Percentiles rank a stretch among this genome's conserved stretches.
These are phyloP conservation scores for Pentalonia nigronervosa DNA, from an alignment of 1,140 invertebrate genomes.

Conservation along the genomic window DNA sequence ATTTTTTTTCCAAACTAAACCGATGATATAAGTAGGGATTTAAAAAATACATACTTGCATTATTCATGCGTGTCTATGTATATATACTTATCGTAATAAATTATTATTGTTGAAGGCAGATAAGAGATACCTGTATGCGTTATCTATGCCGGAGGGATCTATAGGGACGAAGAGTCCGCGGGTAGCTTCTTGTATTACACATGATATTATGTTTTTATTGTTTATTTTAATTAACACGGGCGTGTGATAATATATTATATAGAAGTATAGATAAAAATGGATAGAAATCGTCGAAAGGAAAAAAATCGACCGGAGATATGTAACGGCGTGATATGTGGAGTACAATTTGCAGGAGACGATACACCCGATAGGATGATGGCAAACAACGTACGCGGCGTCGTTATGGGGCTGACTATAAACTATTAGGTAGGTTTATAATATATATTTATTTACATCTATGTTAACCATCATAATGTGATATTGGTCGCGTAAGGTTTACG, in stretches of 20 bases:
- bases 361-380: not conserved
- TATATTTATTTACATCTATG: not conserved
- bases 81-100: no score
- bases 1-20: not conserved
- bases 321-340: constrained; percentile 43
- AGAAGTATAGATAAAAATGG: not conserved
- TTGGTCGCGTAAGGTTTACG: not conserved
- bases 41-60: no score
- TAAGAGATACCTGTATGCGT: no score
- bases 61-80: no score
- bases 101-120: no score
- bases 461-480: not conserved
- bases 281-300: not conserved
- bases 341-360: not conserved
- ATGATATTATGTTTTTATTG: no score
- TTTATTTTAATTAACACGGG: not conserved
- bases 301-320: constrained; percentile 30
- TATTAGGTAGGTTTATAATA: not conserved
- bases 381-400: not conserved
- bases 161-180: not conserved
- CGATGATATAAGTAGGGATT: no score
- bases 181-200: not conserved
- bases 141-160: no score
- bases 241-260: not conserved
- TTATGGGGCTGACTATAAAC: not conserved